phyloP scores from a whole-genome alignment of 2,888 invertebrate genomes.

The Itoplectis maculator region DNA sequence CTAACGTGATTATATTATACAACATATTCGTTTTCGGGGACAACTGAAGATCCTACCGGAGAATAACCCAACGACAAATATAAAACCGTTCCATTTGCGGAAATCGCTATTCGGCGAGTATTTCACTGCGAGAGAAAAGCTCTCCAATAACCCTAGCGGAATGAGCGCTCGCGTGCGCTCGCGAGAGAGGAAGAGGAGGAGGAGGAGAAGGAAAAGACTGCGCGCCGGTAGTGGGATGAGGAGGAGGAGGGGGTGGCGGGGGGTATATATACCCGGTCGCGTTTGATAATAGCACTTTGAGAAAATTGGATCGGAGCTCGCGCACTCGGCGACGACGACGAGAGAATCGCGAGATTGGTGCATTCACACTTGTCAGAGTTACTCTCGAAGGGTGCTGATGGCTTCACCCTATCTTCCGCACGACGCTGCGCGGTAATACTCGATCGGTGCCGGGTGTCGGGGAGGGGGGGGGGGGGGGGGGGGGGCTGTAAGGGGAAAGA shows the following conservation, averaged over 20 bases:
- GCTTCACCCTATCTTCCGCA: conserved; percentile 25
- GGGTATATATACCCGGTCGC: conserved; percentile 14
- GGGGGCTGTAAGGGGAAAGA: conserved; percentile 23
- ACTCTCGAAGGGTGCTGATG: conserved; percentile 36
- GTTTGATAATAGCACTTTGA: conserved; percentile 63
- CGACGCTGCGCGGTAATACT: too few relatives aligned
- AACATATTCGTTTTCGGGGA: not conserved
- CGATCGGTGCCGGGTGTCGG: too few relatives aligned
- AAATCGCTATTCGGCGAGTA: conserved; percentile 22
- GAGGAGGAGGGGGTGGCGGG: not conserved
- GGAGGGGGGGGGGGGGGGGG: too few relatives aligned
- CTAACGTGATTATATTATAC: not conserved
- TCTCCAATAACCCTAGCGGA: conserved; percentile 32
- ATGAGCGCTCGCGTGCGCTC: too few relatives aligned
- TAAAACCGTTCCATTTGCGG: conserved; percentile 31
- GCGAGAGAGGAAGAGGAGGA: not conserved
- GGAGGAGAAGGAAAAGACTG: too few relatives aligned
- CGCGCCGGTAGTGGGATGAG: too few relatives aligned
- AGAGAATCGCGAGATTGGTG: conserved; percentile 59
- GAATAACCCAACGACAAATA: not conserved
- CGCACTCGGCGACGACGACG: too few relatives aligned
- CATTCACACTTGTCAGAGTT: conserved; percentile 54
- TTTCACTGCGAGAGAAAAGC: conserved; percentile 39
- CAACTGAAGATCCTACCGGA: not conserved
- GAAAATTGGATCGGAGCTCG: conserved; percentile 61